Evolutionary conservation across 1,140 invertebrate genomes (phyloP).

Genomic region (Drosophila pseudoobscura): DNA sequence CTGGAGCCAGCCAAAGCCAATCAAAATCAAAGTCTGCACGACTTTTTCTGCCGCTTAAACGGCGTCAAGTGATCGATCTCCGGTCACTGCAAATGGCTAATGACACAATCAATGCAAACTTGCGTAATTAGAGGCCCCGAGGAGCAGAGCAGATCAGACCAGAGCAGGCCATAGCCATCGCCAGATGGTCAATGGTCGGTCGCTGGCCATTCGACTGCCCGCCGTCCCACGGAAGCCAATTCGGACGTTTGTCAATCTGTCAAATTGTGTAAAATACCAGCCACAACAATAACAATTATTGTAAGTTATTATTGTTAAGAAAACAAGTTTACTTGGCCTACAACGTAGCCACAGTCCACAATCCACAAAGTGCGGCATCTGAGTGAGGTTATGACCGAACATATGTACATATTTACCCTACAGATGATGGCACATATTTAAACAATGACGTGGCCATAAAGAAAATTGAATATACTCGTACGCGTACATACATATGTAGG

Average conservation of each 20-base stretch:
- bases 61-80: slow-evolving; percentile 2
- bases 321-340: slow-evolving; percentile 31
- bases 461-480: too few relatives aligned
- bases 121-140: slow-evolving; percentile 35
- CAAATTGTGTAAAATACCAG: slow-evolving; percentile 44
- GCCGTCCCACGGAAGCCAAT: slow-evolving; percentile 40
- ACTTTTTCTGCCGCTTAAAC: slow-evolving; percentile 21
- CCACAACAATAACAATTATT: slow-evolving; percentile 48
- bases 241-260: slow-evolving; percentile 41
- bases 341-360: too few relatives aligned
- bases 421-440: too few relatives aligned
- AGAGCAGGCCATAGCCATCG: not conserved
- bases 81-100: slow-evolving; percentile 28
- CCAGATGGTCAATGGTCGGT: slow-evolving; percentile 38
- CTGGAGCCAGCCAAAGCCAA: slow-evolving; percentile 15
- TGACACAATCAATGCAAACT: slow-evolving; percentile 51
- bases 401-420: too few relatives aligned
- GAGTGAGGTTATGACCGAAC: slow-evolving; percentile 16
- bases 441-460: too few relatives aligned
- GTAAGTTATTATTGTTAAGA: slow-evolving; percentile 34
- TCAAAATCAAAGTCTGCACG: slow-evolving; percentile 30
- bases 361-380: slow-evolving; percentile 23
- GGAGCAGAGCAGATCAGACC: not conserved
- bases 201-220: slow-evolving; percentile 23
- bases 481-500: too few relatives aligned